These are phyloP conservation scores for Neosilurus hyrtlii DNA, from an alignment of 2,797 vertebrate genomes.

Conservation along the genomic window DNA sequence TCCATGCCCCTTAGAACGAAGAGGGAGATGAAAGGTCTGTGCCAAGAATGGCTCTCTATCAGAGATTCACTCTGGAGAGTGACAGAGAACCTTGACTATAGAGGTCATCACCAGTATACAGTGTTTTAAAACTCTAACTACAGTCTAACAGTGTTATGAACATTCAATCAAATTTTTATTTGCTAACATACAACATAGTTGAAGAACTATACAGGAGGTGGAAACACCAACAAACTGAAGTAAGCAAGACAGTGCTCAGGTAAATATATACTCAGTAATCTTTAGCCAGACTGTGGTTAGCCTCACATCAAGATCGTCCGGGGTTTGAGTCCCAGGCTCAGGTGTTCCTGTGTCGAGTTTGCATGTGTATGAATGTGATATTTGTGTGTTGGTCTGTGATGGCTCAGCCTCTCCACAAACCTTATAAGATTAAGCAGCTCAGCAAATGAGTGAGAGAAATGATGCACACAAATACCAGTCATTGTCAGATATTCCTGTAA, in stretches of 20 bases:
- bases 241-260: neutral
- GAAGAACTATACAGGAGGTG: neutral
- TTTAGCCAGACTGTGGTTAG: neutral
- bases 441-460: too few relatives aligned
- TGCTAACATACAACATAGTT: neutral
- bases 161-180: neutral
- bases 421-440: too few relatives aligned
- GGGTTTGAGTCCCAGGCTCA: too few relatives aligned
- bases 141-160: neutral
- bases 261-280: neutral
- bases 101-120: slow-evolving; percentile 33
- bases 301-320: too few relatives aligned
- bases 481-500: too few relatives aligned
- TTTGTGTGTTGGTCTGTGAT: too few relatives aligned
- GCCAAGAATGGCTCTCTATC: slow-evolving; percentile 55
- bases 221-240: neutral
- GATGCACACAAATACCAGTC: too few relatives aligned
- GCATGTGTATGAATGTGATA: too few relatives aligned
- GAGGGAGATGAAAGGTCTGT: slow-evolving; percentile 61
- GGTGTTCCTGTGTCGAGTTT: too few relatives aligned
- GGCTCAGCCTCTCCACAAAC: too few relatives aligned
- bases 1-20: slow-evolving; percentile 58
- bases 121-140: slow-evolving; percentile 18
- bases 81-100: slow-evolving; percentile 42
- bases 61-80: slow-evolving; percentile 43